Evolutionary conservation across 92 coral and sea anemone species (phyloP).

Genomic region (Phenganax stokvisi): DNA sequence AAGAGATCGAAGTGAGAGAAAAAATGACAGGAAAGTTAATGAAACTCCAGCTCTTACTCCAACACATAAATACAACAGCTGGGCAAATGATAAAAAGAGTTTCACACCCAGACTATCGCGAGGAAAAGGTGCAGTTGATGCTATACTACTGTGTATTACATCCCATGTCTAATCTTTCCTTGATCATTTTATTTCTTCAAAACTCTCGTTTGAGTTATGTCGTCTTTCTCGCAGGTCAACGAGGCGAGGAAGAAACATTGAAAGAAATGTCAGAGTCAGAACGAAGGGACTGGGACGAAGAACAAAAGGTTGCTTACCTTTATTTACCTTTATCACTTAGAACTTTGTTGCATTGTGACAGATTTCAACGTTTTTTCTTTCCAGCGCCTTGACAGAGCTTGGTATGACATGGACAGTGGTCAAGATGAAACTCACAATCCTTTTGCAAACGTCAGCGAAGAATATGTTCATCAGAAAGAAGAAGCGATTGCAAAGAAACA

Average conservation of each 20-base stretch:
- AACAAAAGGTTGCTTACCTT: conserved; percentile 65
- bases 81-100: conserved; percentile 83
- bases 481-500: conserved; percentile 78
- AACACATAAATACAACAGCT: conserved; percentile 81
- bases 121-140: conserved; percentile 63
- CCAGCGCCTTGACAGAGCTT: conserved; percentile 90
- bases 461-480: conserved; percentile 84
- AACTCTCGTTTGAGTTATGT: too few species aligned
- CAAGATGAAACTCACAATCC: conserved; percentile 97
- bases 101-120: conserved; percentile 81
- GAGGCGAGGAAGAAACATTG: conserved; percentile 38
- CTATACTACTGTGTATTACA: not conserved
- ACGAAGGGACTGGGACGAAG: conserved; percentile 92
- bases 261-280: conserved; percentile 56
- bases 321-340: not conserved
- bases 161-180: not conserved
- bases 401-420: conserved; percentile 99
- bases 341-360: not conserved
- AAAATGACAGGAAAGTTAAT: conserved; percentile 41
- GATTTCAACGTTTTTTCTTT: not conserved
- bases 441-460: conserved; percentile 94
- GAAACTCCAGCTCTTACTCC: conserved; percentile 95
- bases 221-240: conserved; percentile 25
- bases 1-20: conserved; percentile 66
- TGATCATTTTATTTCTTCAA: too few species aligned